Conservation (phyloP, 1,140 invertebrate genomes). For the Cydia fagiglandana region DNA sequence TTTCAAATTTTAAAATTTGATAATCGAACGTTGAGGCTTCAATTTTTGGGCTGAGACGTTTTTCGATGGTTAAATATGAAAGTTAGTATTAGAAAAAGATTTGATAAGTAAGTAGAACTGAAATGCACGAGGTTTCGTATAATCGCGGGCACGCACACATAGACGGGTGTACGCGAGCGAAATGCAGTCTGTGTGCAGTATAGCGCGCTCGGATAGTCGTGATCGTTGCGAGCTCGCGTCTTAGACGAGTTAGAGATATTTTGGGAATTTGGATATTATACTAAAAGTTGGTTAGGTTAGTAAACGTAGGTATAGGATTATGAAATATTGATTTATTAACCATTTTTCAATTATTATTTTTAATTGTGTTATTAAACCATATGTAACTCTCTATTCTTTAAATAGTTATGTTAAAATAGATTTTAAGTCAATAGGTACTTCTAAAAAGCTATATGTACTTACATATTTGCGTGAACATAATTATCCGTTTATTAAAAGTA, state of each 20-base stretch:
- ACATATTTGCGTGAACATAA: too few relatives aligned
- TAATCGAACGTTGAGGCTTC: conserved; percentile 32
- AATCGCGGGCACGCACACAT: conserved; percentile 65
- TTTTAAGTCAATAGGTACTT: too few relatives aligned
- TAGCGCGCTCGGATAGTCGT: conserved; percentile 52
- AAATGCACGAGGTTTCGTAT: conserved; percentile 72
- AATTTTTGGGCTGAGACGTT: conserved; percentile 24
- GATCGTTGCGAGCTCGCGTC: conserved; percentile 38
- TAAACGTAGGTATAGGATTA: not conserved
- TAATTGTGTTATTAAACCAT: not conserved
- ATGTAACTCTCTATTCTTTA: too few relatives aligned
- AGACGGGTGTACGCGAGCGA: conserved; percentile 48
- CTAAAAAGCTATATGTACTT: too few relatives aligned
- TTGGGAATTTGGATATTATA: not conserved
- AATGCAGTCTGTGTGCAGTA: conserved; percentile 64
- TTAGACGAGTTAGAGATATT: conserved; percentile 9
- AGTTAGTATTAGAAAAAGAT: conserved; percentile 49
- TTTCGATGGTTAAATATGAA: conserved; percentile 6
- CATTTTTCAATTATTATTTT: not conserved
- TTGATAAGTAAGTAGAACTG: conserved; percentile 66
- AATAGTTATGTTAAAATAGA: too few relatives aligned
- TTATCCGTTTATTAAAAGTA: too few relatives aligned
- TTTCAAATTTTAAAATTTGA: conserved; percentile 47
- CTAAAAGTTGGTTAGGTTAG: not conserved
- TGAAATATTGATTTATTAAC: not conserved